Evolutionary conservation across 1,140 invertebrate species (phyloP).

Genomic region (Habropoda laboriosa): DNA sequence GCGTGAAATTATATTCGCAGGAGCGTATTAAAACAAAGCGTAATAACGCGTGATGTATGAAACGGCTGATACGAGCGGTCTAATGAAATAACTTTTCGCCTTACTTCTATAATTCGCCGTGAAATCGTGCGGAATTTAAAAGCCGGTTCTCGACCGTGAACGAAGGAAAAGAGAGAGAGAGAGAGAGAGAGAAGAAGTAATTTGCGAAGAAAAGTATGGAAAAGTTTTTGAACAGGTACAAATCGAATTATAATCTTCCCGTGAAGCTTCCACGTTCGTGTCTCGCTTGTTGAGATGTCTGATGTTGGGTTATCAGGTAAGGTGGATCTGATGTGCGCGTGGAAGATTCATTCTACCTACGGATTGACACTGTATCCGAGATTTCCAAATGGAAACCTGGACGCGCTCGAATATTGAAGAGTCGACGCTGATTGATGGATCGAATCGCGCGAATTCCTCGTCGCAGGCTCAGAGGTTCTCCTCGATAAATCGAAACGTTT

Average conservation of each 20-base stretch:
- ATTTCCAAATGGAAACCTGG: not conserved
- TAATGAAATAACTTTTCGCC: slow-evolving; percentile 42
- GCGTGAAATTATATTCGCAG: slow-evolving; percentile 31
- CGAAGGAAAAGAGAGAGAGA: too few species aligned
- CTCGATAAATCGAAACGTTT: not conserved
- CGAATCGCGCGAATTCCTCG: not conserved
- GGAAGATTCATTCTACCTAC: not conserved
- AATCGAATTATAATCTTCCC: not conserved
- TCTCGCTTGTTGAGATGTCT: not conserved
- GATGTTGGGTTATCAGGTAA: not conserved
- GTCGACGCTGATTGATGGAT: slow-evolving; percentile 24
- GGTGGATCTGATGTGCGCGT: not conserved
- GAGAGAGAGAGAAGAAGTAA: not conserved
- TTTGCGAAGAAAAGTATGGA: not conserved
- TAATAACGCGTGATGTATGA: slow-evolving; percentile 20
- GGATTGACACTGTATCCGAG: not conserved
- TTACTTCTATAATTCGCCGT: slow-evolving; percentile 13
- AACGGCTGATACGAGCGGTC: not conserved
- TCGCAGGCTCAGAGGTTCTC: not conserved
- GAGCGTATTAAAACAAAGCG: not conserved
- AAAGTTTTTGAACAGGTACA: not conserved
- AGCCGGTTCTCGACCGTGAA: not conserved
- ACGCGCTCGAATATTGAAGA: not conserved
- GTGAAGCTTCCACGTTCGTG: not conserved
- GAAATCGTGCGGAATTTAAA: not conserved